Evolutionary conservation across 2,113 vertebrate species (phyloP).

Genomic region (Entomyzon cyanotis): DNA sequence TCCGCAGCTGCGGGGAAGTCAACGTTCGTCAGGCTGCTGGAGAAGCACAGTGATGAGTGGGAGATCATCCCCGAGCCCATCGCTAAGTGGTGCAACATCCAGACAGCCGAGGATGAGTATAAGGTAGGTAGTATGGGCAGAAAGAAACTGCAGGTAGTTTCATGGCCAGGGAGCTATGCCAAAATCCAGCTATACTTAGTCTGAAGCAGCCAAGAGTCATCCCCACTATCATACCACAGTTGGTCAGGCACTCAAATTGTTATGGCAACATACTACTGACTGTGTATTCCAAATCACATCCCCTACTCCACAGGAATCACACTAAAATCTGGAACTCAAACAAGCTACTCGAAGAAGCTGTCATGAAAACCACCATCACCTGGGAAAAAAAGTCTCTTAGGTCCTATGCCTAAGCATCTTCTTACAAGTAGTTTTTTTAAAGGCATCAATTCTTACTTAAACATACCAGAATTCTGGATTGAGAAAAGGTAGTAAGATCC

Average conservation of each 20-base stretch:
- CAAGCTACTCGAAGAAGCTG: neutral
- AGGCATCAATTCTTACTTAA: neutral
- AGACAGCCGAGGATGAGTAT: conserved; percentile 61
- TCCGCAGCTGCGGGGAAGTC: conserved; percentile 77
- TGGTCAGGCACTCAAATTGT: neutral
- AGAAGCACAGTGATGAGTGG: conserved; percentile 75
- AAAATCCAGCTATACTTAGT: neutral
- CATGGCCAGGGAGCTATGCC: neutral
- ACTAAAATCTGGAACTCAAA: neutral
- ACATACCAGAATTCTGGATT: neutral
- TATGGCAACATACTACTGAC: neutral
- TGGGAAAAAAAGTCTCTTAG: neutral
- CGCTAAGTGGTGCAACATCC: conserved; percentile 82
- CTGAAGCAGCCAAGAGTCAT: neutral
- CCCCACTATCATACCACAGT: neutral
- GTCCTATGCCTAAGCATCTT: neutral
- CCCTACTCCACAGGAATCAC: neutral
- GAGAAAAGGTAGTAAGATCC: neutral
- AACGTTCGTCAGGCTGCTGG: conserved; percentile 75
- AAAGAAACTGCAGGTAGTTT: neutral
- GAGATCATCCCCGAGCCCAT: conserved; percentile 80
- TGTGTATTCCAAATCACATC: neutral
- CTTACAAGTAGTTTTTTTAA: no score
- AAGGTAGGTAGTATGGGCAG: conserved; percentile 30
- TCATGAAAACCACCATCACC: neutral